Percentiles rank a stretch among this genome's conserved stretches.
Conservation (phyloP, 2,888 invertebrate genomes). For the Nomada hirtipes region DNA sequence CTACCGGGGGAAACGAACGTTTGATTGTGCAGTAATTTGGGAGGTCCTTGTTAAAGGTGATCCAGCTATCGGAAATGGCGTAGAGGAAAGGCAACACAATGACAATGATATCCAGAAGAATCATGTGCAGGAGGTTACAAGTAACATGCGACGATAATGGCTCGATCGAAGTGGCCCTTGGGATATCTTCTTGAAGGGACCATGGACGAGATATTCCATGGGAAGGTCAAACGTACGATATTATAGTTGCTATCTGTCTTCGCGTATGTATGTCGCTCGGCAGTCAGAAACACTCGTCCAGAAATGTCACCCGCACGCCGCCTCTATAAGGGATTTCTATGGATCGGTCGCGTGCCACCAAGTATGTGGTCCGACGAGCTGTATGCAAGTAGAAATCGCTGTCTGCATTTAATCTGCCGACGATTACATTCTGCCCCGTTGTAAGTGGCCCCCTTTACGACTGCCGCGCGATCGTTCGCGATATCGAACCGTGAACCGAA, state of each 20-base stretch:
- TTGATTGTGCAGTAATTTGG: not conserved
- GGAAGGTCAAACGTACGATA: slow-evolving; percentile 71
- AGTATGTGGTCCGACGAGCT: slow-evolving; percentile 59
- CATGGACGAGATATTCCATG: slow-evolving; percentile 61
- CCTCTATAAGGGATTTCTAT: slow-evolving; percentile 78
- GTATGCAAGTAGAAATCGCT: slow-evolving; percentile 63
- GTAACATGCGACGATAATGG: slow-evolving; percentile 64
- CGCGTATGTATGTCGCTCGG: slow-evolving; percentile 76
- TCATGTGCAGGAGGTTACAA: slow-evolving; percentile 61
- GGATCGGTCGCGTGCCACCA: slow-evolving; percentile 80
- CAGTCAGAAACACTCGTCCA: slow-evolving; percentile 84
- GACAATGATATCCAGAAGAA: slow-evolving; percentile 22
- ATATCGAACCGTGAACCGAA: slow-evolving; percentile 22
- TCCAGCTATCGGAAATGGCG: not conserved
- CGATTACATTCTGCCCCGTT: slow-evolving; percentile 65
- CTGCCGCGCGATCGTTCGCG: slow-evolving; percentile 45
- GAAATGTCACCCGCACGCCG: slow-evolving; percentile 81
- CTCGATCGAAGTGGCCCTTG: slow-evolving; percentile 52
- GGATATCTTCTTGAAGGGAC: slow-evolving; percentile 68
- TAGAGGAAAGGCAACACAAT: not conserved
- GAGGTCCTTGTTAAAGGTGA: not conserved
- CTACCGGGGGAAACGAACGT: no score
- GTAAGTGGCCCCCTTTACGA: slow-evolving; percentile 61
- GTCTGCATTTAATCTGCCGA: slow-evolving; percentile 57
- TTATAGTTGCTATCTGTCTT: slow-evolving; percentile 79